phyloP scores from a whole-genome alignment of 35 echinoderm and acorn worm genomes.

The Lytechinus variegatus region DNA sequence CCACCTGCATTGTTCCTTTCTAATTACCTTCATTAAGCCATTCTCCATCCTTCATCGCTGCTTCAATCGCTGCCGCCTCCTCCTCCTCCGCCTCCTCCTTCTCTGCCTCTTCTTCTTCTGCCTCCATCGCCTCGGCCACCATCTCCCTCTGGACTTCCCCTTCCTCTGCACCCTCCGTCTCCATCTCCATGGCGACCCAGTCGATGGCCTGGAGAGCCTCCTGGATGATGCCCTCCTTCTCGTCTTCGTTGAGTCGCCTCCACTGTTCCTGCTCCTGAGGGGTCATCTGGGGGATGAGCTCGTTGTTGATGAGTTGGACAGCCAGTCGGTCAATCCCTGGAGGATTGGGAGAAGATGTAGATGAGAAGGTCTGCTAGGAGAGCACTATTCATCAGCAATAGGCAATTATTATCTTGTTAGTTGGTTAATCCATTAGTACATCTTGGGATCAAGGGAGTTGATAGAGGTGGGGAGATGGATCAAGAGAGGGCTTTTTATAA shows the following conservation, averaged over 20 bases:
- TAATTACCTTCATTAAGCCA: neutral
- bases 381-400: neutral
- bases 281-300: slow-evolving; percentile 52
- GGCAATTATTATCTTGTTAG: neutral
- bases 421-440: neutral
- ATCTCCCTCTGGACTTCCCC: neutral
- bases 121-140: neutral
- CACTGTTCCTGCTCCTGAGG: slow-evolving; percentile 37
- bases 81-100: neutral
- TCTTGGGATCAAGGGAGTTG: neutral
- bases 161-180: neutral
- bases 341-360: neutral
- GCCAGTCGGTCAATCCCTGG: slow-evolving; percentile 39
- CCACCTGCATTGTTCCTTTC: neutral
- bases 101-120: neutral
- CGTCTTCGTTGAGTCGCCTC: neutral
- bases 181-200: slow-evolving; percentile 46
- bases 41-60: slow-evolving; percentile 2
- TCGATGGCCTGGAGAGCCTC: slow-evolving; percentile 31
- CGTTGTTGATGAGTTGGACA: slow-evolving; percentile 34
- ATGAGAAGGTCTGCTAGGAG: neutral
- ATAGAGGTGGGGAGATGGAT: neutral
- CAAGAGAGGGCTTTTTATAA: neutral
- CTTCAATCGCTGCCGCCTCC: slow-evolving; percentile 24
- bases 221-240: slow-evolving; percentile 51